Percentiles rank a stretch among this genome's conserved stretches.
Evolutionary conservation across 2,113 vertebrate species (phyloP).

Genomic region (Corydoras sp.): DNA sequence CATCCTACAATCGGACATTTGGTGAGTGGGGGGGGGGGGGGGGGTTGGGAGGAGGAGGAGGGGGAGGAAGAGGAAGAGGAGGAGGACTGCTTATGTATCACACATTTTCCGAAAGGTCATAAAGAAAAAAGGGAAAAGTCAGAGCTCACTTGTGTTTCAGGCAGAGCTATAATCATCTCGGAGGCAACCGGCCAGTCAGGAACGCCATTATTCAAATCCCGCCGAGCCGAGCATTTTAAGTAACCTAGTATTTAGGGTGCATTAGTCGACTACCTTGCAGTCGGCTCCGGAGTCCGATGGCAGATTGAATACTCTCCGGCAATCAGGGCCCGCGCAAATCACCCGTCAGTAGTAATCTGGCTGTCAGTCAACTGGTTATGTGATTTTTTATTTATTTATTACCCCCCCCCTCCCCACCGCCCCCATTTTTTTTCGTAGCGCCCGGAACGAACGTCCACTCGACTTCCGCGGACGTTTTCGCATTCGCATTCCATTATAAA

Average conservation of each 20-base stretch:
- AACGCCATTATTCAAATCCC: constrained; percentile 8
- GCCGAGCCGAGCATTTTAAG: constrained; percentile 5
- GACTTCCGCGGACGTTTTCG: background rate
- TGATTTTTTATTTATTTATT: too few species aligned
- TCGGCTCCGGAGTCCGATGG: background rate
- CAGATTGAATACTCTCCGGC: constrained; percentile 11
- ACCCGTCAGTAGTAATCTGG: background rate
- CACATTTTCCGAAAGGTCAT: background rate
- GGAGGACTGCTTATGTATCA: background rate
- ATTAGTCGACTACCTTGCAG: constrained; percentile 13
- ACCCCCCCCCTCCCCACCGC: too few species aligned
- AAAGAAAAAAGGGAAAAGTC: background rate
- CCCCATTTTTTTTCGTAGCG: background rate
- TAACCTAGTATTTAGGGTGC: constrained; percentile 31
- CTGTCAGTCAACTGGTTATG: constrained; percentile 10
- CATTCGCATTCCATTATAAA: too few species aligned
- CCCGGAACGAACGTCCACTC: background rate
- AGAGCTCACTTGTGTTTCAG: constrained; percentile 8
- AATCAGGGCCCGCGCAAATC: constrained; percentile 3
- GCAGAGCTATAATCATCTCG: constrained; percentile 14
- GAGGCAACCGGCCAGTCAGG: constrained; percentile 4
- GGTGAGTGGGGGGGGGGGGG: too few species aligned
- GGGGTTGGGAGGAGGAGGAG: too few species aligned
- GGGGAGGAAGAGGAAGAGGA: too few species aligned
- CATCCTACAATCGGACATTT: background rate